Evolutionary conservation across 2,888 invertebrate genomes (phyloP).

Genomic region (Oegoconia quadripuncta): DNA sequence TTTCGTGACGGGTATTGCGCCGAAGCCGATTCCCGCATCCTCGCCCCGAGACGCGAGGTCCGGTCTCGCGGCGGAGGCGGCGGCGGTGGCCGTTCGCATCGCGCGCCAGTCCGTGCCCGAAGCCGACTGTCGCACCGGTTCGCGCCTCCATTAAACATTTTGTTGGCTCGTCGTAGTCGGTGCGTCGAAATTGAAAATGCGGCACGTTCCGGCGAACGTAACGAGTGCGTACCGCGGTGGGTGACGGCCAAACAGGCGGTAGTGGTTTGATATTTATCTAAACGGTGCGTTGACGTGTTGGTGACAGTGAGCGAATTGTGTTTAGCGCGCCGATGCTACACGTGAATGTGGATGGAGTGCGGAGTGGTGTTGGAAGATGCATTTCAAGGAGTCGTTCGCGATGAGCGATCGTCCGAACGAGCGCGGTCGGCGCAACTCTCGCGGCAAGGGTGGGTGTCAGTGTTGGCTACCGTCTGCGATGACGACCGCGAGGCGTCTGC

Average conservation of each 20-base stretch:
- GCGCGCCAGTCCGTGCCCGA: slow-evolving; percentile 74
- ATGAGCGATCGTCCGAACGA: slow-evolving; percentile 78
- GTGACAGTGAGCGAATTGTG: slow-evolving; percentile 68
- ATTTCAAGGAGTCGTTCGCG: slow-evolving; percentile 78
- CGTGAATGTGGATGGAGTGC: slow-evolving; percentile 72
- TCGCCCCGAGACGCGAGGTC: slow-evolving; percentile 77
- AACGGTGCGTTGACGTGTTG: slow-evolving; percentile 46
- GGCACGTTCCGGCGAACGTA: slow-evolving; percentile 47
- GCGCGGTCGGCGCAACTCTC: slow-evolving; percentile 76
- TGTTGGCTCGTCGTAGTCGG: slow-evolving; percentile 46
- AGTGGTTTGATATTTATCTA: slow-evolving; percentile 35
- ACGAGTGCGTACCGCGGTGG: slow-evolving; percentile 46
- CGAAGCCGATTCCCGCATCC: slow-evolving; percentile 79
- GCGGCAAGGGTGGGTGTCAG: slow-evolving; percentile 75
- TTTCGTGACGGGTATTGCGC: slow-evolving; percentile 80
- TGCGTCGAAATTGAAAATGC: slow-evolving; percentile 63
- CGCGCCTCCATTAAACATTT: slow-evolving; percentile 56
- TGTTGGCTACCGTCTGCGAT: slow-evolving; percentile 18
- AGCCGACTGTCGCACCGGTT: slow-evolving; percentile 71
- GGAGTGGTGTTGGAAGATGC: slow-evolving; percentile 74
- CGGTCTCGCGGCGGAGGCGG: slow-evolving; percentile 75
- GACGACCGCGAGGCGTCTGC: slow-evolving; percentile 44
- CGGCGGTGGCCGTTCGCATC: slow-evolving; percentile 74
- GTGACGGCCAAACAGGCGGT: slow-evolving; percentile 38
- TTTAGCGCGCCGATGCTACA: slow-evolving; percentile 69